A percentile compares a stretch with the other conserved stretches of the same genome.
phyloP scores from a whole-genome alignment of 2,888 invertebrate species.

The Hypolimnas misippus region DNA sequence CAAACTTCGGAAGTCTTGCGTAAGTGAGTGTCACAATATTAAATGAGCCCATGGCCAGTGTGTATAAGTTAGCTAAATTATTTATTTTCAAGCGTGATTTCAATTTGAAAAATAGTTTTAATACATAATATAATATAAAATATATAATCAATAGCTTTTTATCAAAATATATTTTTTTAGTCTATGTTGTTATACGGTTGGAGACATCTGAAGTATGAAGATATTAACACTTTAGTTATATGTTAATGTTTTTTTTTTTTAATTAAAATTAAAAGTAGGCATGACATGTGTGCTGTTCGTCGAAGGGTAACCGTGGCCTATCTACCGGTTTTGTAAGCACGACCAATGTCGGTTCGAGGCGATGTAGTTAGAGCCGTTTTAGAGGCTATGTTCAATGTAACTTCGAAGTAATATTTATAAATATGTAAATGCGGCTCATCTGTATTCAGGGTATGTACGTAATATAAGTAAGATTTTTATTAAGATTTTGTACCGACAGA shows the following conservation, averaged over 20 bases:
- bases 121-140: neutral
- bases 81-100: neutral
- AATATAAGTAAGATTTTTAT: constrained; percentile 4
- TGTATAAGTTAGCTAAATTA: constrained; percentile 24
- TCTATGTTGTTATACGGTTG: neutral
- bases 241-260: neutral
- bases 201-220: neutral
- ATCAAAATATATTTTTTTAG: neutral
- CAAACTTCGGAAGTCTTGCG: constrained; percentile 32
- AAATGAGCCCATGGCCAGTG: constrained; percentile 32
- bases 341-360: constrained; percentile 78
- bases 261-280: constrained; percentile 22
- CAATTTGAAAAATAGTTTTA: neutral
- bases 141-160: neutral
- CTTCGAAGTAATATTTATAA: constrained; percentile 39
- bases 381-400: constrained; percentile 49
- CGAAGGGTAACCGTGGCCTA: constrained; percentile 79
- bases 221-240: neutral
- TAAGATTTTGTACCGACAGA: neutral
- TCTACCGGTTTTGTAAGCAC: constrained; percentile 77
- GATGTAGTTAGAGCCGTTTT: constrained; percentile 70
- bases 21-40: constrained; percentile 31
- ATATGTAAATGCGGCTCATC: constrained; percentile 39
- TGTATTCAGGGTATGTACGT: constrained; percentile 20
- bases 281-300: constrained; percentile 56